Evolutionary conservation across 1,140 invertebrate species (phyloP).

Genomic region (Danaus plexippus): DNA sequence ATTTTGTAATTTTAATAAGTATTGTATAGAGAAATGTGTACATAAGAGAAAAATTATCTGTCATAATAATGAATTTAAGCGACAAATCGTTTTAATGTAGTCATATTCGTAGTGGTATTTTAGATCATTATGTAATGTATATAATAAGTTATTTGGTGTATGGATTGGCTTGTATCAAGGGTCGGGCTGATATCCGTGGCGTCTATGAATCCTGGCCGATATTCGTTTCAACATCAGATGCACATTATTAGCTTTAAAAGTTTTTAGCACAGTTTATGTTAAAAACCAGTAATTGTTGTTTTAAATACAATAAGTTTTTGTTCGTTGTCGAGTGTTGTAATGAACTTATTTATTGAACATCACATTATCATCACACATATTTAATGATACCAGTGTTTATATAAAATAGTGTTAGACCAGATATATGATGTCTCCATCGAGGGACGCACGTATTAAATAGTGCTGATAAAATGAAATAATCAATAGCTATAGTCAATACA

Average conservation of each 20-base stretch:
- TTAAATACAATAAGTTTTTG: slow-evolving; percentile 27
- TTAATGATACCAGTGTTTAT: slow-evolving; percentile 22
- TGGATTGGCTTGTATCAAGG: slow-evolving; percentile 21
- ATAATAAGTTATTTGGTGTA: slow-evolving; percentile 55
- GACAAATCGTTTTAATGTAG: slow-evolving; percentile 69
- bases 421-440: slow-evolving; percentile 42
- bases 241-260: slow-evolving; percentile 66
- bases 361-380: slow-evolving; percentile 36
- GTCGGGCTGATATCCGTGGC: slow-evolving; percentile 8
- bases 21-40: slow-evolving; percentile 68
- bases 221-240: slow-evolving; percentile 49
- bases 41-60: slow-evolving; percentile 67
- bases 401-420: slow-evolving; percentile 20
- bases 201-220: slow-evolving; percentile 28
- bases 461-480: slow-evolving; percentile 17
- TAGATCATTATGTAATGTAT: slow-evolving; percentile 53
- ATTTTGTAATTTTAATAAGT: slow-evolving; percentile 61
- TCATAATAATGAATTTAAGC: slow-evolving; percentile 67
- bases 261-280: slow-evolving; percentile 53
- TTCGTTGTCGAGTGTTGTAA: slow-evolving; percentile 25
- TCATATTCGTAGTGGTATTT: slow-evolving; percentile 64
- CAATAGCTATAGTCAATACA: slow-evolving; percentile 22
- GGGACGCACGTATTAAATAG: slow-evolving; percentile 48
- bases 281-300: slow-evolving; percentile 30
- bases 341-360: slow-evolving; percentile 25